Evolutionary conservation across 2,113 vertebrate species (phyloP), one percentile per base, ranked within the genome.

Genomic region (Ifrita kowaldi): DNA sequence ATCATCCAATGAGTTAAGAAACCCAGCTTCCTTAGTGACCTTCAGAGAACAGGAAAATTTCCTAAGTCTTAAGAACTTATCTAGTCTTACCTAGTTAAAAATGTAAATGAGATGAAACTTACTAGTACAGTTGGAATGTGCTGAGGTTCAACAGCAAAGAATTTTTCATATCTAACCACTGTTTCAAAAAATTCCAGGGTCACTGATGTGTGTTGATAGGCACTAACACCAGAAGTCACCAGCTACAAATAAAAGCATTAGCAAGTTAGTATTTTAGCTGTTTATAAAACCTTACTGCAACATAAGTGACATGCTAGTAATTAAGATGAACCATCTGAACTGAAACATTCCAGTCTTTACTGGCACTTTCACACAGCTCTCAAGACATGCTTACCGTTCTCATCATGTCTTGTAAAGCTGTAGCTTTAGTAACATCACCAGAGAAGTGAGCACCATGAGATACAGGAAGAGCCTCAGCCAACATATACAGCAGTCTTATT

Each of bases 101-200:
- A 82, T 13, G 6, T 71, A 82, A 82, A 67, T 28, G 10, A 63
- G 7, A 41, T 60, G 6, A 87, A 88, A 97, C 98, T 99, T 98
- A 99, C 99, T 98, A 99, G 93, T 91, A 99, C 98, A 59, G 96
- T 95, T 64, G 99, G 99, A 98, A 99, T 99, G 98, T 99, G 99
- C 73, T 99, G 99, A 55, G 99, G 99, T 97, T 99, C 99, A 97
- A 99, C 98, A 15, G 98, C 97, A 97, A 99, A 99, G 98, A 99
- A 99, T 79, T 99, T 99, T 87, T 99, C 99, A 22, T 99, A 99
- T 96, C 99, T 98, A 84, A 99, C 99, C 47, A 99, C 98, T 1
- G 99, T 99, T 94, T 99, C 99, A 30, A 99, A 99, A 97, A 99
- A 99, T 97, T 99, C 99, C 98, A 99, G 97, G 2, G 98, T 98